A percentile compares a stretch with the other conserved stretches of the same genome.
These are phyloP conservation scores for Apis florea DNA, from an alignment of 1,140 invertebrate genomes.

Conservation along the genomic window DNA sequence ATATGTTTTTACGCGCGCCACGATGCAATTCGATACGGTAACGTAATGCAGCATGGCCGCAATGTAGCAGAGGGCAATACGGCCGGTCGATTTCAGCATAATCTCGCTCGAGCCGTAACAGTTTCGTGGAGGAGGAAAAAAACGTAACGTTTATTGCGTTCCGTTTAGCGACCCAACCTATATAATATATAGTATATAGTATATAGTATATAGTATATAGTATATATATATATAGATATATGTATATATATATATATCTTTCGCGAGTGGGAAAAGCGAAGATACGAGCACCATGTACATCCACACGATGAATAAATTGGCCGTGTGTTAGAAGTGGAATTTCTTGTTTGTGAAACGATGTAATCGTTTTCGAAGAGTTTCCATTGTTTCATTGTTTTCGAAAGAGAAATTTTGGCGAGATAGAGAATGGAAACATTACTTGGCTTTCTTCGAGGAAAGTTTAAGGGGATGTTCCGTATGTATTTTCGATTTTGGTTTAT, in stretches of 20 bases:
- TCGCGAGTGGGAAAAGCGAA: too few relatives aligned
- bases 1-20: background rate
- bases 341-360: background rate
- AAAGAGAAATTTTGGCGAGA: too few relatives aligned
- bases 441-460: background rate
- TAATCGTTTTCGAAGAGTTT: too few relatives aligned
- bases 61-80: background rate
- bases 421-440: background rate
- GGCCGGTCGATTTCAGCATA: slow-evolving; percentile 12
- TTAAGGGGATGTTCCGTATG: background rate
- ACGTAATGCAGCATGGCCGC: background rate
- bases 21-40: background rate
- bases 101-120: slow-evolving; percentile 2
- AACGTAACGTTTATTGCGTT: slow-evolving; percentile 4
- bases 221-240: too few relatives aligned
- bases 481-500: background rate
- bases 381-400: too few relatives aligned
- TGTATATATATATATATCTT: too few relatives aligned
- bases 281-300: too few relatives aligned
- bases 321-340: background rate
- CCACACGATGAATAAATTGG: background rate
- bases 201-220: too few relatives aligned
- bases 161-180: background rate
- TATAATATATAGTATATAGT: too few relatives aligned
- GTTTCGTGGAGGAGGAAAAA: background rate